A percentile compares a stretch with the other conserved stretches of the same genome.
Evolutionary conservation across 1,140 invertebrate species (phyloP).

Genomic region (Heliothis subflexa): DNA sequence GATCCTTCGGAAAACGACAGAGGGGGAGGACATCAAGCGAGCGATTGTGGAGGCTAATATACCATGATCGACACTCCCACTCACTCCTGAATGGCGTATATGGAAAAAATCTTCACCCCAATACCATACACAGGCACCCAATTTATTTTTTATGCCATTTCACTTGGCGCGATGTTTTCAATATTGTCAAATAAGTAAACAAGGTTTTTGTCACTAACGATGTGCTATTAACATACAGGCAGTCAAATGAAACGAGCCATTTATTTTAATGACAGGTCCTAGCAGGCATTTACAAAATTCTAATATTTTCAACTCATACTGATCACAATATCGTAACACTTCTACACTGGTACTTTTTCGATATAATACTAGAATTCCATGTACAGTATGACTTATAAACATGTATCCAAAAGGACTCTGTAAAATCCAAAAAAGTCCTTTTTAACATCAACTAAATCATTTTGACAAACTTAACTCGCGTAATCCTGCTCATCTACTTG

Average conservation of each 20-base stretch:
- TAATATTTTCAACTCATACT: no score
- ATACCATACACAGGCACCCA: slow-evolving; percentile 31
- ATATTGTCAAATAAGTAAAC: neutral
- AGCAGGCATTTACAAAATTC: neutral
- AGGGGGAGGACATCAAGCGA: slow-evolving; percentile 21
- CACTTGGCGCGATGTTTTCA: slow-evolving; percentile 13
- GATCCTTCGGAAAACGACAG: slow-evolving; percentile 36
- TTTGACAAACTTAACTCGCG: slow-evolving; percentile 23
- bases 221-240: neutral
- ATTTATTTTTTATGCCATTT: slow-evolving; percentile 43
- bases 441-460: slow-evolving; percentile 31
- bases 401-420: neutral
- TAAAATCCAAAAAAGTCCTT: neutral
- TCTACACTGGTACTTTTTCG: no score
- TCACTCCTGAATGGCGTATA: slow-evolving; percentile 29
- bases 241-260: neutral
- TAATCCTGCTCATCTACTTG: slow-evolving; percentile 5
- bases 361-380: no score
- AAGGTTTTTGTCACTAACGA: slow-evolving; percentile 13
- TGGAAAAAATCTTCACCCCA: slow-evolving; percentile 37
- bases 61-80: slow-evolving; percentile 36
- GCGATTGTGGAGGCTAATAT: slow-evolving; percentile 41
- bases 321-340: no score
- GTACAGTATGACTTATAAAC: neutral
- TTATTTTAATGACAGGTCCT: neutral